phyloP scores from a whole-genome alignment of 2,797 vertebrate genomes.

The Oryzias sinensis region DNA sequence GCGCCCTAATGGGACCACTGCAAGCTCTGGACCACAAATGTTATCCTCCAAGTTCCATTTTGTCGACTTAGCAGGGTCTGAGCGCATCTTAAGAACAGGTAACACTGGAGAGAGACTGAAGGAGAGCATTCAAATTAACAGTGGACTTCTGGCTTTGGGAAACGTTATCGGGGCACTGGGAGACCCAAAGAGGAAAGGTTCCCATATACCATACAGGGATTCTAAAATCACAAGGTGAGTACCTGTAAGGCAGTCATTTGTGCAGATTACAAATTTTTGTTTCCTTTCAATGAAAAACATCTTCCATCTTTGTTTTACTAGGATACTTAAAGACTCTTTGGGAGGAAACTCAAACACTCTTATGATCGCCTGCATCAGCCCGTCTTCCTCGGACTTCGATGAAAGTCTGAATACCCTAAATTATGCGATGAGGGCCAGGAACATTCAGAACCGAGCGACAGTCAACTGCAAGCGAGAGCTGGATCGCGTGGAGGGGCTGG shows the following conservation, averaged over 20 bases:
- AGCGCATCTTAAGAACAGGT: conserved; percentile 90
- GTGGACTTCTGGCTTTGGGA: conserved; percentile 91
- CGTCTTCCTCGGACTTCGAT: conserved; percentile 92
- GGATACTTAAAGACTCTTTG: conserved; percentile 96
- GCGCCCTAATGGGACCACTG: conserved; percentile 61
- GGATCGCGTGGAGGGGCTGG: conserved; percentile 85
- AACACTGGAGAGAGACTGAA: conserved; percentile 93
- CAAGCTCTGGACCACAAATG: conserved; percentile 75
- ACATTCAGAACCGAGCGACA: conserved; percentile 90
- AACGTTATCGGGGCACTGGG: conserved; percentile 96
- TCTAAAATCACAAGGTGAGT: conserved; percentile 96
- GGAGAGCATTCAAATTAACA: conserved; percentile 98
- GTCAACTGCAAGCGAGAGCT: conserved; percentile 89
- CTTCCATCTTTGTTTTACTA: conserved; percentile 37
- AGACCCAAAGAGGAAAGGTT: conserved; percentile 90
- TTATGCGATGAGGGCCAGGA: conserved; percentile 90
- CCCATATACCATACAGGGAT: conserved; percentile 94
- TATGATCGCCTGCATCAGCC: conserved; percentile 97
- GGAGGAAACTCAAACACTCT: conserved; percentile 96
- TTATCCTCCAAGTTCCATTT: conserved; percentile 96
- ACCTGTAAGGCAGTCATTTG: background rate
- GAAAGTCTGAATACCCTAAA: conserved; percentile 95
- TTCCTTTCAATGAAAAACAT: background rate
- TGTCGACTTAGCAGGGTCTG: conserved; percentile 94
- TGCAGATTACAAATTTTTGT: background rate